These are phyloP conservation scores for Hozukius guyotensis DNA, from an alignment of 2,797 vertebrate species.

Conservation along the genomic window DNA sequence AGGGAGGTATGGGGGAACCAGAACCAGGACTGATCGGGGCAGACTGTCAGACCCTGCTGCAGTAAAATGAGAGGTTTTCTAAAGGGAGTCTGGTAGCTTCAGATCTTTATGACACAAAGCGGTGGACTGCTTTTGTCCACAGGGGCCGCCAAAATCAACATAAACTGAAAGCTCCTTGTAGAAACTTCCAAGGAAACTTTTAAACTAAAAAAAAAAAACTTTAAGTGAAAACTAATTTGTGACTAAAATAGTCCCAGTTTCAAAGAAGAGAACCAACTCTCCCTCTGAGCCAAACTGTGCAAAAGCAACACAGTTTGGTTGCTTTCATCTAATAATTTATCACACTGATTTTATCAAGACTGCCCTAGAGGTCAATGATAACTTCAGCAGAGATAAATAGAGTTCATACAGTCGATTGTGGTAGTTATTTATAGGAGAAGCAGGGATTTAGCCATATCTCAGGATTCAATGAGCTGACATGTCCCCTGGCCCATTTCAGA, in stretches of 20 bases:
- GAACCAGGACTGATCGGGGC: too few species aligned
- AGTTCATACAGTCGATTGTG: not conserved
- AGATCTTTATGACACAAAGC: too few species aligned
- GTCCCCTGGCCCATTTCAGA: conserved; percentile 17
- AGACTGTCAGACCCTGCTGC: too few species aligned
- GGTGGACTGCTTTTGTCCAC: too few species aligned
- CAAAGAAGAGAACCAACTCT: not conserved
- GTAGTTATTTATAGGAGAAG: not conserved
- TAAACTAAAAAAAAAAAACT: too few species aligned
- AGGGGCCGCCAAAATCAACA: too few species aligned
- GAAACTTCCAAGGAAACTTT: too few species aligned
- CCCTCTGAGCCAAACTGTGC: not conserved
- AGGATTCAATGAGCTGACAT: not conserved
- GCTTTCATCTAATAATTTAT: conserved; percentile 29
- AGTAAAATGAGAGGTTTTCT: too few species aligned
- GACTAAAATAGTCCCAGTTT: not conserved
- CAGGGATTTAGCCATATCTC: conserved; percentile 3
- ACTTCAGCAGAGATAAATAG: not conserved
- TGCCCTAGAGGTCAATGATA: conserved; percentile 9
- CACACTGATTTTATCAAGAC: conserved; percentile 10
- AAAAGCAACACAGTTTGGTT: not conserved
- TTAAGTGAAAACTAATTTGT: too few species aligned
- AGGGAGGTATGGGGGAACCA: too few species aligned
- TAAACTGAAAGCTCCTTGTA: too few species aligned
- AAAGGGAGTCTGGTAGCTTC: too few species aligned